Evolutionary conservation across 2,113 vertebrate genomes (phyloP), one percentile per base, ranked within the genome.

Genomic region (Prietella phreatophila): DNA sequence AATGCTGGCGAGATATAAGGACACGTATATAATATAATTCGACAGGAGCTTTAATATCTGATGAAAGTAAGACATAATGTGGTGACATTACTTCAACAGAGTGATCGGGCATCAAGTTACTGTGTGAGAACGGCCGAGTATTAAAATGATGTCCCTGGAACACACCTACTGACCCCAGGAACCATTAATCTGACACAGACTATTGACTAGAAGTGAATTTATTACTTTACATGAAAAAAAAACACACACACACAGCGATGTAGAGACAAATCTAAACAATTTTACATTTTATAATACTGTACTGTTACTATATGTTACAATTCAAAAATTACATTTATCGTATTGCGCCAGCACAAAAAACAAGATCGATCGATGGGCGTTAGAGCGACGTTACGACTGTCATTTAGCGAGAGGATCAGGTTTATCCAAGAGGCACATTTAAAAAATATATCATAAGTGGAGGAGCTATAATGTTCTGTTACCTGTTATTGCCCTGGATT

Each of bases 401-500:
- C 2, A 2, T 7, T 17, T 5, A 60, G 30, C 27, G 69, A 22
- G 22, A 20, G 60, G 33, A 42, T 42, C 58, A 11, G 63, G 27
- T 67, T 84, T 67, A 84, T 27, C 27, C 63, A n/a, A 53, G 82
- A 47, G 61, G 33, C 58, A 25, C 27, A 30, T 83, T 83, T 33
- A 65, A 8, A 53, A 53, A 42, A 25, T n/a, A n/a, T n/a, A n/a
- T n/a, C n/a, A n/a, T 65, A 27, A 30, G 27, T n/a, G 27, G 11
- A n/a, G 27, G 25, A n/a, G 11, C 63, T 65, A 27, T 14, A 65
- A 65, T 65, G 11, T n/a, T 65, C 63, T n/a, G 10, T 13, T 65
- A 65, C 2, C 27, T n/a, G 63, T 65, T 30, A 65, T n/a, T 65
- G 27, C 2, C 61, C 61, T 13, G 61, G 63, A 67, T 33, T 33